These are phyloP conservation scores for Strix uralensis DNA, from an alignment of 2,113 vertebrate species.

Conservation along the genomic window DNA sequence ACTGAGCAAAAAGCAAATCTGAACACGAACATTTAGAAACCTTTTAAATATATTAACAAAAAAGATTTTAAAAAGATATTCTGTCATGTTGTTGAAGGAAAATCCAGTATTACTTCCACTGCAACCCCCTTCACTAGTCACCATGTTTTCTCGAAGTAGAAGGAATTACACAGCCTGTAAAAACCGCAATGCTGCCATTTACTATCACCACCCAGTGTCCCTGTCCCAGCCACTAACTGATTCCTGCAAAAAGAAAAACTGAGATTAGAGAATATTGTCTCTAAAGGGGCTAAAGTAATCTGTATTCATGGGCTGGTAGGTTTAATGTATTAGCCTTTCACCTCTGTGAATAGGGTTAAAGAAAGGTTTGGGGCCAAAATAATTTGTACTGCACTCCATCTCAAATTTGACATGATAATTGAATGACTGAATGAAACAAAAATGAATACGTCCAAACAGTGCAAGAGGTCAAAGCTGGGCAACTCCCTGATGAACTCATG, in stretches of 20 bases:
- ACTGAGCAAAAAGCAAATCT: neutral
- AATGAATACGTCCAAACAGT: neutral
- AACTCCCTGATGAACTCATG: neutral
- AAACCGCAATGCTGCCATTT: neutral
- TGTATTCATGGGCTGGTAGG: neutral
- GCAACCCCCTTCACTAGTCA: neutral
- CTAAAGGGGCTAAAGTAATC: neutral
- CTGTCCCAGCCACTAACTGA: neutral
- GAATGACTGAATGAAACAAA: conserved; percentile 2
- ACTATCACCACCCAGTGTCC: neutral
- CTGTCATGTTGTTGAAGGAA: neutral
- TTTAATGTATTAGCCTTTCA: conserved; percentile 20
- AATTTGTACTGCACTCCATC: neutral
- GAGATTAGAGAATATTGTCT: neutral
- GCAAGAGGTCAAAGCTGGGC: neutral
- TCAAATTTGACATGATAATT: conserved; percentile 16
- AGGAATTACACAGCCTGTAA: neutral
- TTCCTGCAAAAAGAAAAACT: neutral
- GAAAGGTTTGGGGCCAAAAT: conserved; percentile 15
- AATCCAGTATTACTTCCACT: fast-evolving
- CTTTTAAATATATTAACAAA: neutral
- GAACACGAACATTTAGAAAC: neutral
- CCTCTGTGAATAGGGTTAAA: conserved; percentile 15
- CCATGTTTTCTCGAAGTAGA: fast-evolving
- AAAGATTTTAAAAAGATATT: neutral